Evolutionary conservation across 2,113 vertebrate species (phyloP).

Genomic region (Cryptotis parvus): DNA sequence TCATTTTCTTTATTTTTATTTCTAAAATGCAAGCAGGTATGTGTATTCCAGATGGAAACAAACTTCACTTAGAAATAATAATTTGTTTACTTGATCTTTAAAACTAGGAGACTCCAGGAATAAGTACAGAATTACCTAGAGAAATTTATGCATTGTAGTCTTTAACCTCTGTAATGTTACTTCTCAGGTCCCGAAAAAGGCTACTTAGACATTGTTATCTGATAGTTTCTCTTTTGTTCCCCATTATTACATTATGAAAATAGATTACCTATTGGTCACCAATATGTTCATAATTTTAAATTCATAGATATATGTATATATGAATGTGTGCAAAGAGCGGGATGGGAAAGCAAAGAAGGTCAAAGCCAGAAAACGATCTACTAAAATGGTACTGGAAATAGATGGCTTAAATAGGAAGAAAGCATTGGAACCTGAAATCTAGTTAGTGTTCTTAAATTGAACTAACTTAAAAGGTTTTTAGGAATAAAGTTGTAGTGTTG

Average conservation of each 20-base stretch:
- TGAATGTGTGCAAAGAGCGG: neutral
- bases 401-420: neutral
- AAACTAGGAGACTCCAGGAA: constrained; percentile 13
- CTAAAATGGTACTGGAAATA: neutral
- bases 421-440: neutral
- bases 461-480: constrained; percentile 17
- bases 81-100: constrained; percentile 41
- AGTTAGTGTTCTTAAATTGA: neutral
- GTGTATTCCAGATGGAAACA: constrained; percentile 52
- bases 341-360: neutral
- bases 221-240: constrained; percentile 19
- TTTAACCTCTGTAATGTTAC: constrained; percentile 66
- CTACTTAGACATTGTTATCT: constrained; percentile 52
- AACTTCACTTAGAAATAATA: constrained; percentile 45
- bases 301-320: neutral
- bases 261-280: neutral
- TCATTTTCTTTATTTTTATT: constrained; percentile 6
- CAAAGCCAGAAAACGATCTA: neutral
- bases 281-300: constrained; percentile 29
- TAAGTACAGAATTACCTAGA: constrained; percentile 51
- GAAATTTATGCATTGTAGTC: neutral
- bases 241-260: neutral
- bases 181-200: neutral
- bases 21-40: neutral
- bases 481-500: neutral